A percentile compares a stretch with the other conserved stretches of the same genome.
These are phyloP conservation scores for Glyphotaelius pellucidus DNA, from an alignment of 2,888 invertebrate species.

Conservation along the genomic window DNA sequence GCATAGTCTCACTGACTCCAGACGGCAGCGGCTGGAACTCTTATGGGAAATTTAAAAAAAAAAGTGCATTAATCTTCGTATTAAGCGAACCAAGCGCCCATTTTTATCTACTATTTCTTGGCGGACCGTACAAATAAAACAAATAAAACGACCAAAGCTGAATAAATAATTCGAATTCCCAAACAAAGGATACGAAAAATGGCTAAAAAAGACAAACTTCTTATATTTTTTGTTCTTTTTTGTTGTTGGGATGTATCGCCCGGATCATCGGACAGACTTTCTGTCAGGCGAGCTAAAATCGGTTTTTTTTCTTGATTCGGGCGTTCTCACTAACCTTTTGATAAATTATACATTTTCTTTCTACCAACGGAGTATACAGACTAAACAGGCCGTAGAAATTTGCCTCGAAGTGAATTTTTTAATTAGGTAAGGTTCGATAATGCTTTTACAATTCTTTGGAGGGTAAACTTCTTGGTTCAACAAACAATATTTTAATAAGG, in stretches of 20 bases:
- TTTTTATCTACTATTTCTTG: too few relatives aligned
- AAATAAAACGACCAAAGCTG: conserved; percentile 48
- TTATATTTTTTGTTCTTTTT: conserved; percentile 43
- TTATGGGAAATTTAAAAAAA: too few relatives aligned
- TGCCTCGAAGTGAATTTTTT: conserved; percentile 20
- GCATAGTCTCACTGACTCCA: too few relatives aligned
- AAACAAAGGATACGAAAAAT: conserved; percentile 30
- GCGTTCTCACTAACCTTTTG: conserved; percentile 54
- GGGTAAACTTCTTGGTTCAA: not conserved
- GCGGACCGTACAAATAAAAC: not conserved
- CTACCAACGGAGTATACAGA: conserved; percentile 48
- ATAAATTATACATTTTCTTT: conserved; percentile 56
- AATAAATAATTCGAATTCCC: conserved; percentile 47
- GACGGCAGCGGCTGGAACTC: too few relatives aligned
- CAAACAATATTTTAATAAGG: not conserved
- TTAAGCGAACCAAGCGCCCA: too few relatives aligned
- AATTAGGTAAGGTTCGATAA: not conserved
- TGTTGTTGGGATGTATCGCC: conserved; percentile 40
- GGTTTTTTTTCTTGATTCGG: conserved; percentile 51
- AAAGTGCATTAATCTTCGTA: too few relatives aligned
- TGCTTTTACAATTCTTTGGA: not conserved
- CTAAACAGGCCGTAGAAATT: conserved; percentile 56
- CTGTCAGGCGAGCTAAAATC: conserved; percentile 37
- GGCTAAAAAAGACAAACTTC: not conserved
- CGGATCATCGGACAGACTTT: conserved; percentile 55